Evolutionary conservation across 2,113 vertebrate genomes (phyloP).

Genomic region (Hemiscyllium ocellatum): DNA sequence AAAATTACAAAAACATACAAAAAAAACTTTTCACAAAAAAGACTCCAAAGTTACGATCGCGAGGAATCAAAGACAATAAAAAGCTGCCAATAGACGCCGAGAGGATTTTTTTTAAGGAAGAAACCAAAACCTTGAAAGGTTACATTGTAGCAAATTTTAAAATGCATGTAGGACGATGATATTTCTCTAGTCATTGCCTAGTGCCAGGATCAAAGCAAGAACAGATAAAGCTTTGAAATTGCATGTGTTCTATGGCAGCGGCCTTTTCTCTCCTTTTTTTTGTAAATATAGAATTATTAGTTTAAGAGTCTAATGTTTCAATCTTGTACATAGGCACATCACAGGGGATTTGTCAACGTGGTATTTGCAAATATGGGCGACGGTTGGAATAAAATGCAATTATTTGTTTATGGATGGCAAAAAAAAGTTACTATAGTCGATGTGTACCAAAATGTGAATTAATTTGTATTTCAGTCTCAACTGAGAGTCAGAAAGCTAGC

Average conservation of each 20-base stretch:
- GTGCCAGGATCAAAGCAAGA: slow-evolving; percentile 67
- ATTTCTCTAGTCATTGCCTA: slow-evolving; percentile 49
- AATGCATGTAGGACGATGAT: slow-evolving; percentile 37
- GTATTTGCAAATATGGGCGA: slow-evolving; percentile 87
- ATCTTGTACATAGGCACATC: slow-evolving; percentile 95
- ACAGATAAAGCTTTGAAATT: slow-evolving; percentile 65
- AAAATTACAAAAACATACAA: slow-evolving; percentile 59
- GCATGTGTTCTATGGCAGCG: slow-evolving; percentile 73
- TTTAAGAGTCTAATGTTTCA: slow-evolving; percentile 90
- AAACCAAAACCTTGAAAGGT: slow-evolving; percentile 49
- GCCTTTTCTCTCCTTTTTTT: slow-evolving; percentile 57
- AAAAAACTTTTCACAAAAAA: slow-evolving; percentile 55
- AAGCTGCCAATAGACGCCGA: slow-evolving; percentile 72
- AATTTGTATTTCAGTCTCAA: slow-evolving; percentile 99
- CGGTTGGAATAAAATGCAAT: slow-evolving; percentile 76
- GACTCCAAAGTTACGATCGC: slow-evolving; percentile 73
- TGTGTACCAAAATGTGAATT: slow-evolving; percentile 99
- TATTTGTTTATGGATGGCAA: slow-evolving; percentile 93
- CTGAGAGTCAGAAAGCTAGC: slow-evolving; percentile 77
- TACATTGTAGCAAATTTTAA: slow-evolving; percentile 35
- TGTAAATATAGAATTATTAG: slow-evolving; percentile 95
- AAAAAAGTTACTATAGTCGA: slow-evolving; percentile 90
- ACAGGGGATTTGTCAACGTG: slow-evolving; percentile 84
- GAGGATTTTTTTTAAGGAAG: slow-evolving; percentile 59
- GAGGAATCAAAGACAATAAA: slow-evolving; percentile 64